Percentiles rank a stretch among this genome's conserved stretches.
phyloP scores from a whole-genome alignment of 2,888 invertebrate species.

The Stramonita haemastoma region DNA sequence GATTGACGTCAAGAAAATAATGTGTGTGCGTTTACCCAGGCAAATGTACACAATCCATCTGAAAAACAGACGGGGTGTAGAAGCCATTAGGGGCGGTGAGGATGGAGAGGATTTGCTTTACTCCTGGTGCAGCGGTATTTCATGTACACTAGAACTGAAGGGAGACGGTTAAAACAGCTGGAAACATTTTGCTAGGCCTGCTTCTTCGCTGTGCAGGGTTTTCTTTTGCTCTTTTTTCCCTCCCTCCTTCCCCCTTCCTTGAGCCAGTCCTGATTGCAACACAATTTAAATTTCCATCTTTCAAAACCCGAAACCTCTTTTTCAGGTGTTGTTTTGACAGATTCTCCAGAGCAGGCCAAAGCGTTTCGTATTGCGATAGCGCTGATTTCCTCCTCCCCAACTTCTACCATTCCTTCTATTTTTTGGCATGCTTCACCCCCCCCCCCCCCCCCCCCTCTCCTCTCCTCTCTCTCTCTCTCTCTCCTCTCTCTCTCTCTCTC shows the following conservation, averaged over 20 bases:
- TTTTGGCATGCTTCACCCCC: not conserved
- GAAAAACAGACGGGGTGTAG: no score
- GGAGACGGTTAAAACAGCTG: no score
- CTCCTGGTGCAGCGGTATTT: no score
- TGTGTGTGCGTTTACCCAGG: no score
- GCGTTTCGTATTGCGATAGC: not conserved
- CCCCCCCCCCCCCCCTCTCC: not conserved
- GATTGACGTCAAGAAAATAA: no score
- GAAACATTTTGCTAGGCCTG: no score
- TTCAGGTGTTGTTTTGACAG: conserved; percentile 22
- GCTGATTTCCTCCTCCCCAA: not conserved
- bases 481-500: not conserved
- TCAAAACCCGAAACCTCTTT: not conserved
- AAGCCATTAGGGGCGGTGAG: no score
- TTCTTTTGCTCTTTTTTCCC: no score
- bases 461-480: not conserved
- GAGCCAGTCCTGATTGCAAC: not conserved
- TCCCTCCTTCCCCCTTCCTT: not conserved
- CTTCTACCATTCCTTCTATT: not conserved
- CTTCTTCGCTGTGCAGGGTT: no score
- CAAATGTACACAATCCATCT: no score
- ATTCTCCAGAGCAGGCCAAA: not conserved
- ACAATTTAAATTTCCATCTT: conserved; percentile 12
- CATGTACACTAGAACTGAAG: no score
- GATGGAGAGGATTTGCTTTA: no score